A percentile compares a stretch with the other conserved stretches of the same genome.
These are phyloP conservation scores for Odontamblyopus lacepedii DNA, from an alignment of 2,797 vertebrate genomes.

Conservation along the genomic window DNA sequence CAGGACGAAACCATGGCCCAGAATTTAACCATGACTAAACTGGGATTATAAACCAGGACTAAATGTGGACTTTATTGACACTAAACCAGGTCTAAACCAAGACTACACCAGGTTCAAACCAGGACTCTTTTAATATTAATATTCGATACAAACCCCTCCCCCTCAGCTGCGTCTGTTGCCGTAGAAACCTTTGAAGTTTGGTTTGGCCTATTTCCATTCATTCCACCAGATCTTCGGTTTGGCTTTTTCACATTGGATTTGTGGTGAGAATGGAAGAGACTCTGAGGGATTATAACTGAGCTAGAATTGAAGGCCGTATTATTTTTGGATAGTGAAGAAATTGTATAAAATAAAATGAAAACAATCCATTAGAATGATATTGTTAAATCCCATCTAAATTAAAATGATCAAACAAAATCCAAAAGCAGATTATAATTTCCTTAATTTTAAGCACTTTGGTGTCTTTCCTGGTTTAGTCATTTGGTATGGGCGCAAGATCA, in stretches of 20 bases:
- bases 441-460: no score
- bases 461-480: no score
- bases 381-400: no score
- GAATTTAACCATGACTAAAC: background rate
- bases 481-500: no score
- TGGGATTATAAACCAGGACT: no score
- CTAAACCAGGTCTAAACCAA: background rate
- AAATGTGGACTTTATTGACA: no score
- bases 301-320: background rate
- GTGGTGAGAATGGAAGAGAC: background rate
- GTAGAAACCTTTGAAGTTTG: conserved; percentile 13
- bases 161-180: background rate
- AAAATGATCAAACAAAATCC: no score
- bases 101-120: background rate
- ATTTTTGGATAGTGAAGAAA: background rate
- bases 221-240: background rate
- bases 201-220: conserved; percentile 12
- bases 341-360: background rate
- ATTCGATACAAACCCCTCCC: conserved; percentile 1
- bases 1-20: background rate
- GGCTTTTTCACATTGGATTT: background rate
- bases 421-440: no score
- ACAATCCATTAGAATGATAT: no score
- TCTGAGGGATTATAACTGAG: background rate
- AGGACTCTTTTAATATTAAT: background rate